Conservation (phyloP, 2,888 invertebrate genomes). For the Pristionchus japonicus region DNA sequence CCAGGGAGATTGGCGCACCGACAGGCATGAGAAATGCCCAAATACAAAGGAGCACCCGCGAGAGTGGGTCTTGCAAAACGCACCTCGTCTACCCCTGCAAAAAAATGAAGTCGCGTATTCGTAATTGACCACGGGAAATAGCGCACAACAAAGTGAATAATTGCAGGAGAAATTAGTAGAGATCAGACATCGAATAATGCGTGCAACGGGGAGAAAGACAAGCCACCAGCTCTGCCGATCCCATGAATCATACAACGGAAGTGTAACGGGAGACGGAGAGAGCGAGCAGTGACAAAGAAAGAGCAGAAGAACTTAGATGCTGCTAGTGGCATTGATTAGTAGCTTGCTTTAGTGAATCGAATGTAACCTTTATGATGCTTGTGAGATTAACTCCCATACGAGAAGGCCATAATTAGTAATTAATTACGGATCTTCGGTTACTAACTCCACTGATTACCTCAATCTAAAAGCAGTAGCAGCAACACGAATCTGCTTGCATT, state of each 20-base stretch:
- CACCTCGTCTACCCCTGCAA: no score
- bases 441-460: background rate
- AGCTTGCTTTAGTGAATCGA: background rate
- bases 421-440: background rate
- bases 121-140: no score
- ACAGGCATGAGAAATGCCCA: background rate
- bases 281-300: conserved; percentile 13
- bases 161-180: background rate
- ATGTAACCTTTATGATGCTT: background rate
- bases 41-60: background rate
- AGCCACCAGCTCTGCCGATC: background rate
- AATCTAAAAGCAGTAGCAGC: background rate
- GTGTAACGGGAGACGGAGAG: conserved; percentile 16
- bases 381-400: no score
- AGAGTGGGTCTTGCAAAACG: no score
- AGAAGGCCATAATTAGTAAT: no score
- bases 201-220: background rate
- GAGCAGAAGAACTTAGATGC: background rate
- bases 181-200: background rate
- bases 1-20: background rate
- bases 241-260: conserved; percentile 21
- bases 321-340: background rate
- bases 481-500: background rate
- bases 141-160: no score
- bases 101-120: no score